These are phyloP conservation scores for Pseudomyrmex gracilis DNA, from an alignment of 1,140 invertebrate species.

Conservation along the genomic window DNA sequence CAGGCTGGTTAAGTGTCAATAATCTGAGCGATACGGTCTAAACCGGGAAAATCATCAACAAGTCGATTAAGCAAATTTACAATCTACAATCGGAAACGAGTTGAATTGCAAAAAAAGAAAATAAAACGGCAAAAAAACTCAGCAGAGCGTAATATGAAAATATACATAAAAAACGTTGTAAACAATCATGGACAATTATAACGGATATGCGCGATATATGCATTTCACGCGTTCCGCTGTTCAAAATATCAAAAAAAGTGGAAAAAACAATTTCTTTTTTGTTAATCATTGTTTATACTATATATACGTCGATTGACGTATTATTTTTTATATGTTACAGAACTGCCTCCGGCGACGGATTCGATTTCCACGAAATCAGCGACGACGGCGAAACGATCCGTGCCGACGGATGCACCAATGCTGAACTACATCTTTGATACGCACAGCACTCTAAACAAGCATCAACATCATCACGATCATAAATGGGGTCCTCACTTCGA, in stretches of 20 bases:
- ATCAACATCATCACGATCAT: constrained; percentile 89
- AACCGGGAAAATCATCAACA: constrained; percentile 28
- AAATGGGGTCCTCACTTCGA: constrained; percentile 90
- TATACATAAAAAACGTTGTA: constrained; percentile 27
- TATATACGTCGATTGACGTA: background rate
- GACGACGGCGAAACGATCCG: constrained; percentile 77
- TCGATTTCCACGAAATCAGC: constrained; percentile 68
- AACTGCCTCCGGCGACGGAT: constrained; percentile 72
- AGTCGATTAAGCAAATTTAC: constrained; percentile 53
- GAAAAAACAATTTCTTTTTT: too few species aligned
- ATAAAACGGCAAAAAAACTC: background rate
- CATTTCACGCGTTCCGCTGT: background rate
- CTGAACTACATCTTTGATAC: constrained; percentile 91
- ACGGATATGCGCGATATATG: background rate
- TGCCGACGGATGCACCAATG: constrained; percentile 88
- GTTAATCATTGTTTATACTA: too few species aligned
- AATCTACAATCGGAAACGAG: constrained; percentile 26
- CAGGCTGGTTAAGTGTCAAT: constrained; percentile 47
- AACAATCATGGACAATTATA: constrained; percentile 35
- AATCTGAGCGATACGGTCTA: constrained; percentile 47
- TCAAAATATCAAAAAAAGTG: background rate
- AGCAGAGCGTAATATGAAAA: constrained; percentile 18
- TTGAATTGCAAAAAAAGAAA: constrained; percentile 28
- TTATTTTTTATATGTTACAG: constrained; percentile 53
- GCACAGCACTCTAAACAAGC: constrained; percentile 88